A percentile compares a stretch with the other conserved stretches of the same genome.
phyloP scores from a whole-genome alignment of 2,113 vertebrate genomes.

The Pygathrix nemaeus region DNA sequence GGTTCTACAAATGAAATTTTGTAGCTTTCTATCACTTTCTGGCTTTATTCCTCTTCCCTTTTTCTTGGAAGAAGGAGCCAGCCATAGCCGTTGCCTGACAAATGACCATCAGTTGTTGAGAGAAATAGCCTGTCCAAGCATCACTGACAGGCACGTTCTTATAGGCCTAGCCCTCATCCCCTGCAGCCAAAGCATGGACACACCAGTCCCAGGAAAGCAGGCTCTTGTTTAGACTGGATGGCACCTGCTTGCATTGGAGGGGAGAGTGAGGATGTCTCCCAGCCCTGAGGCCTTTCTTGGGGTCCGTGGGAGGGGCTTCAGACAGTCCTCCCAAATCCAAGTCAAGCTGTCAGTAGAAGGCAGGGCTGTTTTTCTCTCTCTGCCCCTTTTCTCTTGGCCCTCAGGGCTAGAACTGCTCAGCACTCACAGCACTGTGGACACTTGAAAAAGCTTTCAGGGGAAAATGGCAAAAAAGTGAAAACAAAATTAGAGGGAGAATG shows the following conservation, averaged over 20 bases:
- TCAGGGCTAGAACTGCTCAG: not conserved
- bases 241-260: not conserved
- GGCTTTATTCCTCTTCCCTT: not conserved
- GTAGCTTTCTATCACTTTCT: not conserved
- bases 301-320: not conserved
- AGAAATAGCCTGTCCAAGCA: not conserved
- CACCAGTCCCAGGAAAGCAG: not conserved
- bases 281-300: not conserved
- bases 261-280: not conserved
- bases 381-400: not conserved
- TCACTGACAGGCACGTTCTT: fast-evolving
- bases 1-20: not conserved
- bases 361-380: not conserved
- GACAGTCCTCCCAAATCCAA: not conserved
- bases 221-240: not conserved
- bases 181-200: not conserved
- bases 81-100: not conserved
- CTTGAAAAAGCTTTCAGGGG: not conserved
- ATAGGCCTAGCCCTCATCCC: fast-evolving
- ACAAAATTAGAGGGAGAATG: not conserved
- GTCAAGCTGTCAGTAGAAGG: not conserved
- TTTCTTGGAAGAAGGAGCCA: not conserved
- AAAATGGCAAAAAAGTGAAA: conserved; percentile 6
- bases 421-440: not conserved
- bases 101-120: not conserved